Evolutionary conservation across 2,113 vertebrate genomes (phyloP), one percentile per base, ranked within the genome.

Genomic region (Centropristis striata): DNA sequence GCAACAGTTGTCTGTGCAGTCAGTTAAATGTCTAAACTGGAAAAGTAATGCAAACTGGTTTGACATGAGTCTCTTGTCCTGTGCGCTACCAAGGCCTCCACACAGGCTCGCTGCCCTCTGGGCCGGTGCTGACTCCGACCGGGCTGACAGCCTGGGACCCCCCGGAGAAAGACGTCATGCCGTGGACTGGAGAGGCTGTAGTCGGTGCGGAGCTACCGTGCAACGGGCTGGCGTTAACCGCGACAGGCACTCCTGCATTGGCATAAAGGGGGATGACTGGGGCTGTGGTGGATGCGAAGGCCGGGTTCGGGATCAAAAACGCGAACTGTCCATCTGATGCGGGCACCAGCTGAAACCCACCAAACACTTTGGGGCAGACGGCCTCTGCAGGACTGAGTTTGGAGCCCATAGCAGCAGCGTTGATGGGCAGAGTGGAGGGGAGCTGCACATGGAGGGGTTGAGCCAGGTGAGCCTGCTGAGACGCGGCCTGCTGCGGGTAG

Each of bases 61-160:
- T 85, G 41, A 61, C 27, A 1, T 2, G 53, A 80, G 71, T 85
- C 67, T 86, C 64, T 72, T 8, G n/a, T 46, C 58, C 32, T 8
- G 65, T 16, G 10, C 54, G 88, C 95, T 96, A 98, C 97, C 97
- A 98, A 1, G 97, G 97, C 75, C 97, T 92, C 97, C 97, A 98
- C 46, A 98, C 97, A 0, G 96, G 95, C 79, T 97, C 97, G 0
- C 69, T 92, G 90, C 94, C 92, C 77, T 98, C 97, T 4, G 90
- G 84, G 4, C 95, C 93, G 0, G 88, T 90, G 88, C 94, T 95
- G 18, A 95, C 92, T 5, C 89, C 94, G 0, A 95, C 67, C 0
- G 96, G 95, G 37, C 96, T 97, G 13, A 94, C 95, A 1, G 94
- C 92, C 54, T 96, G 96, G 1, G 96, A 92, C 0, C 94, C 93